phyloP scores from a whole-genome alignment of 2,113 vertebrate species.

The Phyllopteryx taeniolatus region DNA sequence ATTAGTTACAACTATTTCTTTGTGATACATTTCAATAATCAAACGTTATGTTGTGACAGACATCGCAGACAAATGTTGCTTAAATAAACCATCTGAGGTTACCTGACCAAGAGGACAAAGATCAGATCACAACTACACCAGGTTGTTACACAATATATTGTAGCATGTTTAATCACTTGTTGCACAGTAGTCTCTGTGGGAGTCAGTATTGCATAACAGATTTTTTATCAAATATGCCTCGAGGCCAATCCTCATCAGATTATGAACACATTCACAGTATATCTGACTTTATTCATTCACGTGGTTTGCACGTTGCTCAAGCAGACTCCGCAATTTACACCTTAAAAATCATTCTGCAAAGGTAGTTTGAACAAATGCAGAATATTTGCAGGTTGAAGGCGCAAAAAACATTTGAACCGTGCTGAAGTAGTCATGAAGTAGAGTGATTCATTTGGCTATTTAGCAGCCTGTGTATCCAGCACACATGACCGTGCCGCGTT shows the following conservation, averaged over 20 bases:
- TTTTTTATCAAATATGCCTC: neutral
- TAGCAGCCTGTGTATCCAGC: conserved; percentile 33
- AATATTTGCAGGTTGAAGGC: neutral
- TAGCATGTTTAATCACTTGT: neutral
- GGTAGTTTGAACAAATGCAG: neutral
- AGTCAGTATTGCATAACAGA: neutral
- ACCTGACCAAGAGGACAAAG: conserved; percentile 45
- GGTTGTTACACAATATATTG: conserved; percentile 47
- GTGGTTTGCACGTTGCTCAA: conserved; percentile 13
- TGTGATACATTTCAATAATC: neutral
- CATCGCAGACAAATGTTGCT: neutral
- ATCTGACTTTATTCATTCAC: conserved; percentile 19
- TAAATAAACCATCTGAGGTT: conserved; percentile 7
- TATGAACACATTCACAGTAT: neutral
- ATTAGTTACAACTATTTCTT: neutral
- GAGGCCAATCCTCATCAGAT: neutral
- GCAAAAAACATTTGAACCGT: neutral
- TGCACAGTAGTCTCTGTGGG: neutral
- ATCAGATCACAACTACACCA: conserved; percentile 17
- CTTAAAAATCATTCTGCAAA: neutral
- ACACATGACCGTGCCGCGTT: conserved; percentile 3
- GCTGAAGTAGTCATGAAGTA: neutral
- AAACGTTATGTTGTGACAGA: neutral
- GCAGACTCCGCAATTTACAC: neutral
- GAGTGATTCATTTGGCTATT: neutral